A percentile compares a stretch with the other conserved stretches of the same genome.
phyloP scores from a whole-genome alignment of 1,140 invertebrate genomes.

The Asbolus verrucosus region DNA sequence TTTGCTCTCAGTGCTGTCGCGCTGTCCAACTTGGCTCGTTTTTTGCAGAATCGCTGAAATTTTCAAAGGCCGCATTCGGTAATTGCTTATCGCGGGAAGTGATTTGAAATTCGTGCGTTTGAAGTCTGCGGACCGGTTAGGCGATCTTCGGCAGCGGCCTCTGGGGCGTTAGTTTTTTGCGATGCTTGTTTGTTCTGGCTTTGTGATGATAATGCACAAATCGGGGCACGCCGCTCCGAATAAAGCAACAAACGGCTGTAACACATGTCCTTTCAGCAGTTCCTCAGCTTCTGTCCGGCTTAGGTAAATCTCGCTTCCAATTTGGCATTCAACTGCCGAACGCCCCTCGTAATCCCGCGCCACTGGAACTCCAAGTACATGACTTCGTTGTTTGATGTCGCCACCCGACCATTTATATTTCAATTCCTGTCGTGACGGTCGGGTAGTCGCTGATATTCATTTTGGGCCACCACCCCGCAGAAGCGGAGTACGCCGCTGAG shows the following conservation, averaged over 20 bases:
- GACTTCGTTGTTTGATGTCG: slow-evolving; percentile 48
- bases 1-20: too few species aligned
- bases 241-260: slow-evolving; percentile 34
- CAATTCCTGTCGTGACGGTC: slow-evolving; percentile 46
- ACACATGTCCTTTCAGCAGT: slow-evolving; percentile 34
- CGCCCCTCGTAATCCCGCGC: slow-evolving; percentile 26
- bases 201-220: slow-evolving; percentile 39
- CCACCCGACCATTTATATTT: slow-evolving; percentile 47
- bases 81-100: slow-evolving; percentile 27
- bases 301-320: slow-evolving; percentile 48
- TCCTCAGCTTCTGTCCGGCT: slow-evolving; percentile 29
- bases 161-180: slow-evolving; percentile 23
- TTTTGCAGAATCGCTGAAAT: slow-evolving; percentile 9
- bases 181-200: slow-evolving; percentile 37
- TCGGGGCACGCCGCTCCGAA: slow-evolving; percentile 23
- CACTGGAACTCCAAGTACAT: slow-evolving; percentile 44
- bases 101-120: slow-evolving; percentile 36
- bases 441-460: slow-evolving; percentile 43
- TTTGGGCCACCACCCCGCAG: slow-evolving; percentile 23
- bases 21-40: too few species aligned
- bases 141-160: slow-evolving; percentile 21
- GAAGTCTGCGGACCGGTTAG: slow-evolving; percentile 11
- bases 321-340: slow-evolving; percentile 48
- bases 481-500: slow-evolving; percentile 5
- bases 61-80: slow-evolving; percentile 10